Evolutionary conservation across 1,140 invertebrate genomes (phyloP), one percentile per base, ranked within the genome.

Genomic region (Drosophila sturtevanti): DNA sequence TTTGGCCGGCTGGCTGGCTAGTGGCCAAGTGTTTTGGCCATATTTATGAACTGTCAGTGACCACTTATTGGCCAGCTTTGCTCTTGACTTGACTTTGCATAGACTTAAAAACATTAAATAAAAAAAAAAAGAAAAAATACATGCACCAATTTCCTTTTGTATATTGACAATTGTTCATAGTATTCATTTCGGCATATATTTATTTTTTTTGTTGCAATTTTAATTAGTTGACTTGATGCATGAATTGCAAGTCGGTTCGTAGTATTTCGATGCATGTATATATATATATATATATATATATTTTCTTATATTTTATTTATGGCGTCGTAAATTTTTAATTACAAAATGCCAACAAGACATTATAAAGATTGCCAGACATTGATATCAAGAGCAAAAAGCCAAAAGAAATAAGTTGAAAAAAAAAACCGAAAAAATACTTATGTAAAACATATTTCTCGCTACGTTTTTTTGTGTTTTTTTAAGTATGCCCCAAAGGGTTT

Each of bases 281-380:
- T 48, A 63, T 68, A 67, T 14, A n/a, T 48, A 59, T 48, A 12
- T 67, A 21, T 35, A n/a, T n/a, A n/a, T n/a, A n/a, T n/a, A n/a
- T 14, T 77, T 68, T 71, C 21, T 31, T 65, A 58, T 76, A 54
- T 76, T 76, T 81, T 72, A 81, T 86, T 78, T 78, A 86, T 80
- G 73, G 67, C 67, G 68, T 64, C 65, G 82, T 86, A 72, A 78
- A 81, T 63, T 87, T 79, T 81, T 79, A 81, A 86, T 81, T 87
- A 81, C 77, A 86, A 60, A 85, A 85, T 87, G 78, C 73, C 69
- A 64, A 85, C 81, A 85, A 85, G 82, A 85, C 79, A 71, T 67
- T 84, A 81, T 84, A 67, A 63, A 81, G 75, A 81, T 82, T 35
- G 58, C 63, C 58, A 41, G 34, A 21, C 52, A 37, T 54, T 56